A percentile compares a stretch with the other conserved stretches of the same genome.
Evolutionary conservation across 2,797 vertebrate species (phyloP).

Genomic region (Glyptemys insculpta): DNA sequence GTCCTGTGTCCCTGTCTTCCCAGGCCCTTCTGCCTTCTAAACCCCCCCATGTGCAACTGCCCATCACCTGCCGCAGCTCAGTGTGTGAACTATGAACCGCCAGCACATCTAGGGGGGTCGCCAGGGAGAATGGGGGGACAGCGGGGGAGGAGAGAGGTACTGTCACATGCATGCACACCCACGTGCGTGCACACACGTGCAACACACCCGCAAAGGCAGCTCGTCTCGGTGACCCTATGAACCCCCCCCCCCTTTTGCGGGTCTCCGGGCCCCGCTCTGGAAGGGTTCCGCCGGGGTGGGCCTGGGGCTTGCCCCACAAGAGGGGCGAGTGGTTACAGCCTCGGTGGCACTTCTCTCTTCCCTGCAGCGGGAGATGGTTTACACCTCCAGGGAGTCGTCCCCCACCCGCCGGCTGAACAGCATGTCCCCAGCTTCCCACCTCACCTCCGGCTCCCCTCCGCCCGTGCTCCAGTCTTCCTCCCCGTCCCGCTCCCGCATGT

Average conservation of each 20-base stretch:
- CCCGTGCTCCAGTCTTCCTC: conserved; percentile 89
- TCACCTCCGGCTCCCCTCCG: conserved; percentile 83
- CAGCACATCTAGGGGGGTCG: no score
- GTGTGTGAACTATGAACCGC: no score
- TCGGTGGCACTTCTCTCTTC: background rate
- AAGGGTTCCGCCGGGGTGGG: background rate
- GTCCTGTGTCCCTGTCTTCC: background rate
- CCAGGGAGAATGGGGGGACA: background rate
- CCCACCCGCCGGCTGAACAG: conserved; percentile 96
- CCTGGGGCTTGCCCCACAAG: background rate
- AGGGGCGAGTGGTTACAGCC: accelerated
- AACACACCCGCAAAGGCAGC: background rate
- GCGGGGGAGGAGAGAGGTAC: background rate
- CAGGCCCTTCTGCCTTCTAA: background rate
- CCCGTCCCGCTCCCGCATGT: conserved; percentile 95
- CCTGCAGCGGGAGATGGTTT: conserved; percentile 96
- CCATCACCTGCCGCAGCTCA: background rate
- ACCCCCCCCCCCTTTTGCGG: background rate
- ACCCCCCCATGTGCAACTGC: background rate
- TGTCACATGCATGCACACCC: background rate
- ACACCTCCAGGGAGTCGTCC: conserved; percentile 95
- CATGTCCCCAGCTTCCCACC: conserved; percentile 89
- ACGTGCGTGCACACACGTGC: background rate
- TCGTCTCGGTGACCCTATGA: background rate
- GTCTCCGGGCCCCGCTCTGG: background rate